Evolutionary conservation across 2,113 vertebrate genomes (phyloP), one percentile per base, ranked within the genome.

Genomic region (Nibea albiflora): DNA sequence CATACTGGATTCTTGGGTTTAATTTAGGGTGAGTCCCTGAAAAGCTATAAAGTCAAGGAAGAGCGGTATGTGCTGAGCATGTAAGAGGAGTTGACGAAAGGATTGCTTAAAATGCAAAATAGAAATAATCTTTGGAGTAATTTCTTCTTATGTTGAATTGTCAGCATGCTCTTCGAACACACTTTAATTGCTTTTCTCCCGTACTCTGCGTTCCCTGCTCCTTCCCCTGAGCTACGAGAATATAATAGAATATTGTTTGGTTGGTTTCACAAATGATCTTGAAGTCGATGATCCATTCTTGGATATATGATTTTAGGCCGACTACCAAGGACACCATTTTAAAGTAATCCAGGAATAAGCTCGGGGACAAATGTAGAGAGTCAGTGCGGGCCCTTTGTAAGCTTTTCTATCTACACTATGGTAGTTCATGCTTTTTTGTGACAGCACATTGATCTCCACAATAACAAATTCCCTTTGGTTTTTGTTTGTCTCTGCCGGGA

Each of bases 251-350:
- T 71, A 83, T 60, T 77, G 83, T 39, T 39, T 39, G 35, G 35
- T 82, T 75, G 64, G 52, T 73, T 85, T 81, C 62, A 78, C 58
- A 89, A 87, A 71, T 70, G 52, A 78, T 90, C 54, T 56, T 74
- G 0, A 12, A 74, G 72, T 61, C 73, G 84, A 66, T 88, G 84
- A 88, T 85, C 86, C 76, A 80, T 74, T 82, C 69, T 85, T 75
- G 54, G 78, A 76, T 9, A 39, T 39, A 39, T 64, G 69, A 71
- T 62, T 70, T 78, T 39, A 71, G 67, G 52, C 80, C 15, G 26
- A 76, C 22, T 11, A 24, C 69, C 73, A 81, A 82, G 70, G 67
- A 85, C 60, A 86, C 61, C 61, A 42, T 58, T 62, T 67, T 54
- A 35, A 31, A 52, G 66, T 52, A 78, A 85, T 77, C 54, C 80